phyloP scores from a whole-genome alignment of 2,888 invertebrate species.

The Agriotes lineatus region DNA sequence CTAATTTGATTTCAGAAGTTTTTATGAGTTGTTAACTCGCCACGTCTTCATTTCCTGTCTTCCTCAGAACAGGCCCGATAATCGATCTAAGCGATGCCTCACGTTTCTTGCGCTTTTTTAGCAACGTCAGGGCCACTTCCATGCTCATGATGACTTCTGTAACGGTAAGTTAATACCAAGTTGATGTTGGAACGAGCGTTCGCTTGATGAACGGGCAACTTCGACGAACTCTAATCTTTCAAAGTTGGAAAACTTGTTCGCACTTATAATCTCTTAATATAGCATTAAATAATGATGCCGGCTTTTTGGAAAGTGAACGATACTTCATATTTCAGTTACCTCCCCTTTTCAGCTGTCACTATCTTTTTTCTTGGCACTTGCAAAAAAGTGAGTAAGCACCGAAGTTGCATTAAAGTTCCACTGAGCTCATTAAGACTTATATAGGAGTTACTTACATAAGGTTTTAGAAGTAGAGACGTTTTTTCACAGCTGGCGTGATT shows the following conservation, averaged over 20 bases:
- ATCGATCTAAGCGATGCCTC: slow-evolving; percentile 35
- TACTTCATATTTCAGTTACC: too few species aligned
- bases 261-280: too few species aligned
- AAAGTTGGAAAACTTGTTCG: not conserved
- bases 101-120: slow-evolving; percentile 19
- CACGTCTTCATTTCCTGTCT: slow-evolving; percentile 13
- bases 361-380: too few species aligned
- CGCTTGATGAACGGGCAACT: too few species aligned
- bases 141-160: slow-evolving; percentile 40
- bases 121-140: slow-evolving; percentile 24
- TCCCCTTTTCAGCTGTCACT: too few species aligned
- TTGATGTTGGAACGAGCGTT: not conserved
- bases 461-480: too few species aligned
- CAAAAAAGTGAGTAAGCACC: too few species aligned
- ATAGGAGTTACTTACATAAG: too few species aligned
- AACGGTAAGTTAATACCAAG: slow-evolving; percentile 30
- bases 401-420: too few species aligned
- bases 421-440: too few species aligned
- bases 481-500: too few species aligned
- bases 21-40: not conserved
- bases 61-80: not conserved
- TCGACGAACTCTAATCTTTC: not conserved
- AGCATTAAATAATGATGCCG: not conserved
- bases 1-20: slow-evolving; percentile 21
- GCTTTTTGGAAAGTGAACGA: not conserved